A percentile compares a stretch with the other conserved stretches of the same genome.
Evolutionary conservation across 2,888 invertebrate genomes (phyloP).

Genomic region (Drosophila barbarae): DNA sequence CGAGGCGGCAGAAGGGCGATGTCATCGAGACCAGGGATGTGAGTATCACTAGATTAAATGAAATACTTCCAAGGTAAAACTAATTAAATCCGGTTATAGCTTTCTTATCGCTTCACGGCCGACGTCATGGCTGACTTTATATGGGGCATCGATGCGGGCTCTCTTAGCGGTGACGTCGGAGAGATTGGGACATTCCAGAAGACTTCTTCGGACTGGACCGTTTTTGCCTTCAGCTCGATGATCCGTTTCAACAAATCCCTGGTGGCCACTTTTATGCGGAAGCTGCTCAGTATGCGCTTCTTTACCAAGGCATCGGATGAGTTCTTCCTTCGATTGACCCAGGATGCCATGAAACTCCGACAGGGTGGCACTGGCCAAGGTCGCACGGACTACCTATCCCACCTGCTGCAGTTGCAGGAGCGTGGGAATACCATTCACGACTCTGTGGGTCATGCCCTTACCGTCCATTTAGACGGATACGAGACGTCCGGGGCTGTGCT

Average conservation of each 20-base stretch:
- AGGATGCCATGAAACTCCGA: slow-evolving; percentile 66
- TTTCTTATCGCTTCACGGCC: slow-evolving; percentile 67
- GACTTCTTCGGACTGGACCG: slow-evolving; percentile 42
- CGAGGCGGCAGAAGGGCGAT: slow-evolving; percentile 26
- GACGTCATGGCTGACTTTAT: slow-evolving; percentile 72
- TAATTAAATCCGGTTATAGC: slow-evolving; percentile 40
- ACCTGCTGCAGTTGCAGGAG: slow-evolving; percentile 70
- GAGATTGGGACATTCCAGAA: slow-evolving; percentile 47
- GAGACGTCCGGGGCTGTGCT: slow-evolving; percentile 73
- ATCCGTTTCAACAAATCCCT: slow-evolving; percentile 45
- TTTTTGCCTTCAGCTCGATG: slow-evolving; percentile 43
- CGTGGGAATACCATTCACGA: slow-evolving; percentile 66
- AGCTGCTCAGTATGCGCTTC: slow-evolving; percentile 53
- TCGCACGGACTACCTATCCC: slow-evolving; percentile 72
- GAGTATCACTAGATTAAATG: slow-evolving; percentile 20
- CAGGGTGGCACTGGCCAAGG: slow-evolving; percentile 35
- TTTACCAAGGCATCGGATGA: slow-evolving; percentile 82
- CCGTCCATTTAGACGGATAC: slow-evolving; percentile 74
- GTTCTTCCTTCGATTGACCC: slow-evolving; percentile 67
- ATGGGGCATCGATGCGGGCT: slow-evolving; percentile 75
- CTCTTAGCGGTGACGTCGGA: slow-evolving; percentile 44
- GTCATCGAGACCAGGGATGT: slow-evolving; percentile 70
- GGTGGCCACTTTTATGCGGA: slow-evolving; percentile 53
- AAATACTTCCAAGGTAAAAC: not conserved
- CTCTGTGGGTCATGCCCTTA: slow-evolving; percentile 70